phyloP scores from a whole-genome alignment of 2,888 invertebrate genomes.

The Nomada fabriciana region DNA sequence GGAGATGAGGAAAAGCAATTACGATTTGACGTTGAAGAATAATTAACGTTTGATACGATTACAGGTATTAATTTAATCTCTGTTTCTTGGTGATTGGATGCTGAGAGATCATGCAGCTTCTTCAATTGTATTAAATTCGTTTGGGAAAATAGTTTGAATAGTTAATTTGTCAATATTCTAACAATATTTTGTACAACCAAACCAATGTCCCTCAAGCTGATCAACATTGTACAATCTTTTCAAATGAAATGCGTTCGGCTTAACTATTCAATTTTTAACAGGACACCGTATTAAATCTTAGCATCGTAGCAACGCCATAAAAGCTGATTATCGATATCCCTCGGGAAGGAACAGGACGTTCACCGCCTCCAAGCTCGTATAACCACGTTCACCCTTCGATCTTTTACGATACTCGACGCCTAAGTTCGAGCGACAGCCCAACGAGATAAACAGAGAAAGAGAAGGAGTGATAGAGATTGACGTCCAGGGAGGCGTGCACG shows the following conservation, averaged over 20 bases:
- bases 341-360: conserved; percentile 37
- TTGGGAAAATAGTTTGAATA: too few species aligned
- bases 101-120: too few species aligned
- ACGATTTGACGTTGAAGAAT: background rate
- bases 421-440: conserved; percentile 13
- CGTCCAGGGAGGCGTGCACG: conserved; percentile 42
- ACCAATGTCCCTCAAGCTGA: background rate
- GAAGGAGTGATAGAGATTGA: background rate
- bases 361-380: conserved; percentile 41
- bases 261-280: conserved; percentile 41
- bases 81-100: too few species aligned
- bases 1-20: background rate
- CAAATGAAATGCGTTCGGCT: background rate
- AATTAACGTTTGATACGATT: conserved; percentile 5
- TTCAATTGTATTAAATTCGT: too few species aligned
- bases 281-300: conserved; percentile 38
- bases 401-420: conserved; percentile 59
- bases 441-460: background rate
- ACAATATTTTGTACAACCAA: background rate
- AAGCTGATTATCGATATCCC: conserved; percentile 48
- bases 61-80: too few species aligned
- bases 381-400: conserved; percentile 50
- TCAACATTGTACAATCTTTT: background rate
- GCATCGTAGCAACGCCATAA: conserved; percentile 13
- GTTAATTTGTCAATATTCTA: too few species aligned